These are phyloP conservation scores for Macrostomum lignano DNA, from an alignment of 1,140 invertebrate species.

Conservation along the genomic window DNA sequence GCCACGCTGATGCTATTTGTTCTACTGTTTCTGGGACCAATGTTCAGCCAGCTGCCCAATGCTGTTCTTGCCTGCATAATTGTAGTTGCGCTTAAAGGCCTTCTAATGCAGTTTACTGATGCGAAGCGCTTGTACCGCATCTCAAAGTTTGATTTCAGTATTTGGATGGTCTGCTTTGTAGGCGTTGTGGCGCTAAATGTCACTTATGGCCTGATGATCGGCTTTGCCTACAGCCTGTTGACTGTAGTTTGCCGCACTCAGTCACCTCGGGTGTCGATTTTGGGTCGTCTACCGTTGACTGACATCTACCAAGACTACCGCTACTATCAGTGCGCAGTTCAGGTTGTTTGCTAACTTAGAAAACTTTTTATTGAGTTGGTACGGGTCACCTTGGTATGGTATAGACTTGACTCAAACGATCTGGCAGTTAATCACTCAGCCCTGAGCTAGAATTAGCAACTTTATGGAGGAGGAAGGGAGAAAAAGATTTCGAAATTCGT, in stretches of 20 bases:
- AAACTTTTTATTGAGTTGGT: too few relatives aligned
- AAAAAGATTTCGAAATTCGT: too few relatives aligned
- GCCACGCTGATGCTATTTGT: constrained; percentile 29
- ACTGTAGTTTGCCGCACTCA: constrained; percentile 34
- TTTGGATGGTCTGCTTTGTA: constrained; percentile 54
- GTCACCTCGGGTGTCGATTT: constrained; percentile 13
- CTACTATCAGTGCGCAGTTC: constrained; percentile 8
- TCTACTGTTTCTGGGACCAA: constrained; percentile 28
- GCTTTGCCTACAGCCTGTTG: constrained; percentile 39
- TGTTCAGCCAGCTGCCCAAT: constrained; percentile 24
- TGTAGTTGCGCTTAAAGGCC: constrained; percentile 57
- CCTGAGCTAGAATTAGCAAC: too few relatives aligned
- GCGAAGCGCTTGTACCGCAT: constrained; percentile 42
- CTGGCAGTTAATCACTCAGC: too few relatives aligned
- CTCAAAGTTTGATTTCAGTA: constrained; percentile 45
- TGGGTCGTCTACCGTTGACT: constrained; percentile 19
- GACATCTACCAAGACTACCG: constrained; percentile 22
- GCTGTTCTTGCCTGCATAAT: constrained; percentile 59
- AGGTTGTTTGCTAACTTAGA: too few relatives aligned
- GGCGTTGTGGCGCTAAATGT: constrained; percentile 52
- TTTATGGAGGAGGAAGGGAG: too few relatives aligned
- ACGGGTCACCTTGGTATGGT: too few relatives aligned
- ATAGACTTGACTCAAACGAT: too few relatives aligned
- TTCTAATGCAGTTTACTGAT: constrained; percentile 50
- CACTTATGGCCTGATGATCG: constrained; percentile 44